phyloP scores from a whole-genome alignment of 1,140 invertebrate species.

The Thrips palmi region DNA sequence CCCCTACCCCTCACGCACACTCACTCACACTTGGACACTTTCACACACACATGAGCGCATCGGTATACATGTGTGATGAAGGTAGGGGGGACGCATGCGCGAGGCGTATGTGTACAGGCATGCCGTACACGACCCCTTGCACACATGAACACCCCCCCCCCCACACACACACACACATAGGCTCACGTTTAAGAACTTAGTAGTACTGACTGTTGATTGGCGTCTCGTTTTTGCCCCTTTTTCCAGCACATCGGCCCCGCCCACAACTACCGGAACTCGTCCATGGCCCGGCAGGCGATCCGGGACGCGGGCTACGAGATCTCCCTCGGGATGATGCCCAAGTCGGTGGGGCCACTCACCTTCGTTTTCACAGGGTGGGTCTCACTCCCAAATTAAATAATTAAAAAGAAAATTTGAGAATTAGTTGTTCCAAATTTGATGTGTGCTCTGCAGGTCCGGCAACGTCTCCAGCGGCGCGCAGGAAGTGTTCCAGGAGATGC shows the following conservation, averaged over 20 bases:
- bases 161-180: too few species aligned
- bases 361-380: constrained; percentile 91
- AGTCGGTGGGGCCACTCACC: constrained; percentile 91
- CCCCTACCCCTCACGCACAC: too few species aligned
- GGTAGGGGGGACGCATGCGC: too few species aligned
- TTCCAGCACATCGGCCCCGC: constrained; percentile 88
- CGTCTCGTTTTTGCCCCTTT: too few species aligned
- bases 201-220: too few species aligned
- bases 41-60: too few species aligned
- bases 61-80: too few species aligned
- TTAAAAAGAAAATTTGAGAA: constrained; percentile 18
- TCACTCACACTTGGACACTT: too few species aligned
- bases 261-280: constrained; percentile 94
- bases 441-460: constrained; percentile 14
- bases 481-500: constrained; percentile 93
- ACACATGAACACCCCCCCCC: too few species aligned
- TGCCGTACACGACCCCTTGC: too few species aligned
- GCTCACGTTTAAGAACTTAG: too few species aligned
- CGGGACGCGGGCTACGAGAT: constrained; percentile 97
- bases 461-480: constrained; percentile 61
- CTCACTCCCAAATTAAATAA: constrained; percentile 16
- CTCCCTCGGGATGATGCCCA: constrained; percentile 90
- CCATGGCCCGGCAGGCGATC: constrained; percentile 92
- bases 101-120: too few species aligned
- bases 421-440: constrained; percentile 2